Base-by-base conservation (phyloP, 1,140 invertebrate species). In the Battus philenor region DNA sequence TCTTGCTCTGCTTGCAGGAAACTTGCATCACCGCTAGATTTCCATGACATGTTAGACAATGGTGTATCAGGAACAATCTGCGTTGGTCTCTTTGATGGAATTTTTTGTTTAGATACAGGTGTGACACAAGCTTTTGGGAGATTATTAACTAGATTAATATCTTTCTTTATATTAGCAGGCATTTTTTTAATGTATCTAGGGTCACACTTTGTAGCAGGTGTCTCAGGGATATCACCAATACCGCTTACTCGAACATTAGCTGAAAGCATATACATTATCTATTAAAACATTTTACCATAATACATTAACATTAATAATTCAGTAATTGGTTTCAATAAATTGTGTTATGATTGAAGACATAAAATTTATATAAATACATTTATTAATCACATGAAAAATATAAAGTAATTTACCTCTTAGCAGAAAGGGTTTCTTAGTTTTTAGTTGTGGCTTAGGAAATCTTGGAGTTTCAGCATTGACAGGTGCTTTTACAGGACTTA, bases 1-100 rank as follows among this genome's bases (percentile, higher is more conserved):
- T 80, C 65, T 47, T 75, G 78, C 34, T 84, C 80, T 24, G 61
- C 74, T 50, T 69, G 59, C 17, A 84, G 51, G 27, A 84, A 84
- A 51, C 76, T 82, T 5, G 59, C 59, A 47, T 84, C 78, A 53
- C 62, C 61, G 27, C 59, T 68, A 2, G 72, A 75, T 41, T 76
- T 72, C 41, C 65, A 74, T 5, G 75, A 79, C 18, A 68, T 53
- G 50, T 78, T 83, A 11, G 59, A 66, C n/a, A 64, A 39, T 24
- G 73, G 70, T 32, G 69, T 74, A 44, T 68, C 62, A 10, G 51
- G 52, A 44, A 58, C 31, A 11, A 6, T 9, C n/a, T 26, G 1
- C 15, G 17, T 1, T 18, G n/a, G 13, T 32, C 48, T 52, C 49
- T 54, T 44, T 11, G 47, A 12, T 4, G 32, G 16, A 27, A 50